Evolutionary conservation across 1,140 invertebrate genomes (phyloP), one percentile per base, ranked within the genome.

Genomic region (Macrocentrus cingulum): DNA sequence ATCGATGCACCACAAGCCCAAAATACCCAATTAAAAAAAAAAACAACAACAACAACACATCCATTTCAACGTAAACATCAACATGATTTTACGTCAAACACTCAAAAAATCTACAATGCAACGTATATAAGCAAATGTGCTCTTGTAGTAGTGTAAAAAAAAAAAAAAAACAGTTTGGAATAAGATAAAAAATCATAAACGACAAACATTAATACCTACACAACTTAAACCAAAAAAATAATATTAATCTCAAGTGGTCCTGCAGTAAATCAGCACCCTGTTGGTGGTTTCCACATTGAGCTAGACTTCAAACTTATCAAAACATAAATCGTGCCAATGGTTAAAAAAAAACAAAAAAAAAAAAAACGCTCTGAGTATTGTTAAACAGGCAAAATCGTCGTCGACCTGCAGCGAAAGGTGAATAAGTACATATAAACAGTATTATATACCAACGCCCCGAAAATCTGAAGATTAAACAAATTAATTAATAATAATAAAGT

Each of bases 71-170:
- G n/a, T n/a, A n/a, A n/a, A n/a, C 15, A 39, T n/a, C 15, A n/a
- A n/a, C 36, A 39, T 39, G 13, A 39, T 39, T 39, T n/a, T 39
- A 8, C 8, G 8, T 39, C 36, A 39, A n/a, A 39, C 13, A 39
- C 13, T 39, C 7, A 11, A 39, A 39, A 11, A n/a, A 39, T 5
- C 4, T 11, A 39, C 15, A 39, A 39, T 39, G 13, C 11, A 39
- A 39, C 36, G 15, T 13, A 39, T 15, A n/a, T 20, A 16, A 18
- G 8, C 18, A 25, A 53, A 60, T 49, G 53, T 50, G 59, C 48
- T 48, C 58, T 18, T 16, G 54, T 50, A 44, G 60, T 59, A 42
- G 56, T 58, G 55, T 64, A 46, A 60, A 54, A 25, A 25, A 54
- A 54, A 54, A 22, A 52, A 52, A 52, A 48, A n/a, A n/a, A n/a